Evolutionary conservation across 2,113 vertebrate genomes (phyloP), one percentile per base, ranked within the genome.

Genomic region (Ailurus styani): DNA sequence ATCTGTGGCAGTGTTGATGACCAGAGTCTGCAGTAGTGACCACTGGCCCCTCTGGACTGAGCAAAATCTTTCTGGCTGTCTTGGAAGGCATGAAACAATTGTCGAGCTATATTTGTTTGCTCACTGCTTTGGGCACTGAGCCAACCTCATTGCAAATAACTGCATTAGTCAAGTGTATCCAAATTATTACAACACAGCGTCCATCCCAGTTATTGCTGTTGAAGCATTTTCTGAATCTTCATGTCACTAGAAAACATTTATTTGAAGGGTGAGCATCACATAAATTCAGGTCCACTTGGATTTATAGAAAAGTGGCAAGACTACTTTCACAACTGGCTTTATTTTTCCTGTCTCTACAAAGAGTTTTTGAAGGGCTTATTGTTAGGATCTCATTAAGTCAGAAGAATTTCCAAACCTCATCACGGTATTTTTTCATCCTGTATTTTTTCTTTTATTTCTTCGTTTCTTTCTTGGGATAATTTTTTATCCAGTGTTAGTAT

Each of bases 131-230:
- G 98, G 99, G 99, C 99, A 97, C 98, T 96, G 97, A 98, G 98
- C 99, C 99, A 99, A 98, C 98, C 98, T 99, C 99, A 99, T 99
- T 99, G 99, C 72, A 77, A 99, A 99, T 99, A 99, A 98, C 99
- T 99, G 99, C 99, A 99, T 99, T 99, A 99, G 99, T 99, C 99
- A 98, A 99, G 99, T 99, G 99, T 98, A 99, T 99, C 99, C 98
- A 99, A 99, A 99, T 99, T 99, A 99, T 99, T 99, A 99, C 98
- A 99, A 99, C 98, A 98, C 98, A 98, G 98, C 98, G 99, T 99
- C 99, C 99, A 99, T 98, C 98, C 95, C 98, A 96, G 98, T 99
- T 99, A 98, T 98, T 98, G 98, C 99, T 99, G 98, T 96, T 98
- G 98, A 98, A 98, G 98, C 98, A 98, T 98, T 99, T 99, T 98